phyloP scores from a whole-genome alignment of 1,140 invertebrate species.

The Lordiphosa clarofinis region DNA sequence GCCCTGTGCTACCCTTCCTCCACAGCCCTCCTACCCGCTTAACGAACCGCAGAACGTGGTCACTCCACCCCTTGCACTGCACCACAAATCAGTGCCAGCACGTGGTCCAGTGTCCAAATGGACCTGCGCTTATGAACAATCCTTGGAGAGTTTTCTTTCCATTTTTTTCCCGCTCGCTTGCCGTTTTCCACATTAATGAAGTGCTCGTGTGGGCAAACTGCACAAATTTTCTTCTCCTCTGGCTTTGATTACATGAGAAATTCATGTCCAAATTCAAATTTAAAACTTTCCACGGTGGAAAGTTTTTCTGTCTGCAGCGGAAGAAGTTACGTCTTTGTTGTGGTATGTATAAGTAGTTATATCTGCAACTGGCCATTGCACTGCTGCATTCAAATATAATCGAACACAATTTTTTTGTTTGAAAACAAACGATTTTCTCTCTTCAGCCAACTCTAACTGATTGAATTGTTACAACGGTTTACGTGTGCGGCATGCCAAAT shows the following conservation, averaged over 20 bases:
- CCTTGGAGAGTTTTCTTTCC: slow-evolving; percentile 42
- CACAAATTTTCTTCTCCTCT: slow-evolving; percentile 34
- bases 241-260: slow-evolving; percentile 72
- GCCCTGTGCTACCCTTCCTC: slow-evolving; percentile 8
- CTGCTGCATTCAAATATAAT: slow-evolving; percentile 74
- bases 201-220: slow-evolving; percentile 57
- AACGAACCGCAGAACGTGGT: slow-evolving; percentile 62
- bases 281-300: slow-evolving; percentile 36
- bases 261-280: slow-evolving; percentile 72
- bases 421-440: slow-evolving; percentile 38
- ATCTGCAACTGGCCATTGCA: slow-evolving; percentile 32
- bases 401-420: slow-evolving; percentile 27
- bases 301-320: slow-evolving; percentile 30
- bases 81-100: slow-evolving; percentile 55
- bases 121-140: slow-evolving; percentile 70
- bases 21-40: slow-evolving; percentile 4
- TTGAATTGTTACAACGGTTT: slow-evolving; percentile 74
- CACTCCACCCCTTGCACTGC: neutral
- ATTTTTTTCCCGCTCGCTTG: slow-evolving; percentile 37
- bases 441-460: slow-evolving; percentile 55
- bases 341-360: slow-evolving; percentile 12
- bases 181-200: slow-evolving; percentile 64
- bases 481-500: slow-evolving; percentile 67
- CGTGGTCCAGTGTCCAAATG: slow-evolving; percentile 41
- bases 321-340: slow-evolving; percentile 23